phyloP scores from a whole-genome alignment of 2,113 vertebrate genomes.

The Pelecanus crispus region DNA sequence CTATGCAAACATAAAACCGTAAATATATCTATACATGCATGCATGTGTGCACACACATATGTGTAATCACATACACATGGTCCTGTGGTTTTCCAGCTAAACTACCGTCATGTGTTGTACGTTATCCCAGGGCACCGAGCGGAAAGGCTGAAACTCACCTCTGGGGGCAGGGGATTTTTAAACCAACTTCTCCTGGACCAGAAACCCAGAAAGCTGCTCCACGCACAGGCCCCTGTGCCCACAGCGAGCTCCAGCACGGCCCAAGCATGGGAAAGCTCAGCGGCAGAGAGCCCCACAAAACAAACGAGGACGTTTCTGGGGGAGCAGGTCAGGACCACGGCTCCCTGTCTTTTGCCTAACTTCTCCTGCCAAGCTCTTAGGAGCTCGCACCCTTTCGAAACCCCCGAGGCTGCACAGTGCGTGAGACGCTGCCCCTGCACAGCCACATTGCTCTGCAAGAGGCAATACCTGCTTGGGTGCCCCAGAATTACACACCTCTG shows the following conservation, averaged over 20 bases:
- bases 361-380: not conserved
- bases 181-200: not conserved
- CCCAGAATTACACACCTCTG: not conserved
- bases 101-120: not conserved
- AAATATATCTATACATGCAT: not conserved
- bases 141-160: not conserved
- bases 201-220: not conserved
- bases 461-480: not conserved
- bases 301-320: fast-evolving
- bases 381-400: not conserved
- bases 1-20: not conserved
- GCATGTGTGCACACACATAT: not conserved
- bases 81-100: constrained; percentile 13
- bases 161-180: not conserved
- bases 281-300: not conserved
- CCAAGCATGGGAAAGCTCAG: not conserved
- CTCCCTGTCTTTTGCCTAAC: not conserved
- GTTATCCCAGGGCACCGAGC: not conserved
- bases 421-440: fast-evolving
- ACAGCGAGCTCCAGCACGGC: fast-evolving
- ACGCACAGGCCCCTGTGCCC: not conserved
- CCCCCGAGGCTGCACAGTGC: fast-evolving
- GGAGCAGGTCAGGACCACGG: not conserved
- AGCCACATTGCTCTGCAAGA: not conserved
- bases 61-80: constrained; percentile 2